A percentile compares a stretch with the other conserved stretches of the same genome.
Evolutionary conservation across 2,797 vertebrate genomes (phyloP).

Genomic region (Takifugu ocellatus): DNA sequence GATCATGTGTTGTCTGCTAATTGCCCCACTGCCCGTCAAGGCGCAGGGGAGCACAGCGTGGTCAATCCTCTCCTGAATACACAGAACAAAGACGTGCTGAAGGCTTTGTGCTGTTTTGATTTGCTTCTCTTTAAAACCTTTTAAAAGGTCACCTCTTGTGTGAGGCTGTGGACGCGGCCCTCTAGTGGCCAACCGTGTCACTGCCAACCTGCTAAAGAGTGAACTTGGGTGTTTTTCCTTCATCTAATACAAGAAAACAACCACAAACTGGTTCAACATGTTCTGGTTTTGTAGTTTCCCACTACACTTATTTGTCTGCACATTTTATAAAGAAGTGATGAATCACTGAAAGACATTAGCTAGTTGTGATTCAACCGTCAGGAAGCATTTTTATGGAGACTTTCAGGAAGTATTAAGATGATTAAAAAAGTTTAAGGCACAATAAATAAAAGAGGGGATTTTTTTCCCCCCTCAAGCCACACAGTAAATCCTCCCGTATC

Average conservation of each 20-base stretch:
- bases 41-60: slow-evolving; percentile 49
- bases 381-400: slow-evolving; percentile 12
- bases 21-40: slow-evolving; percentile 73
- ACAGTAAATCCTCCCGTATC: no score
- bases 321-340: not conserved
- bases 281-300: no score
- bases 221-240: not conserved
- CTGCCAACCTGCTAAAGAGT: slow-evolving; percentile 16
- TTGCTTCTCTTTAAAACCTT: not conserved
- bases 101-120: slow-evolving; percentile 1
- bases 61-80: slow-evolving; percentile 22
- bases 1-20: slow-evolving; percentile 79
- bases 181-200: slow-evolving; percentile 62
- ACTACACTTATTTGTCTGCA: no score
- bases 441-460: no score
- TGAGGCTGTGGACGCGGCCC: slow-evolving; percentile 59
- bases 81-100: no score
- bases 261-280: no score
- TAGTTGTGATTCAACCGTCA: slow-evolving; percentile 3
- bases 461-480: no score
- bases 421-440: no score
- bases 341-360: not conserved
- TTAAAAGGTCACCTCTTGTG: slow-evolving; percentile 25
- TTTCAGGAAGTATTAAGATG: not conserved
- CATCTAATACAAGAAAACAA: not conserved